Evolutionary conservation across 2,888 invertebrate species (phyloP).

Genomic region (Cerastis rubricosa): DNA sequence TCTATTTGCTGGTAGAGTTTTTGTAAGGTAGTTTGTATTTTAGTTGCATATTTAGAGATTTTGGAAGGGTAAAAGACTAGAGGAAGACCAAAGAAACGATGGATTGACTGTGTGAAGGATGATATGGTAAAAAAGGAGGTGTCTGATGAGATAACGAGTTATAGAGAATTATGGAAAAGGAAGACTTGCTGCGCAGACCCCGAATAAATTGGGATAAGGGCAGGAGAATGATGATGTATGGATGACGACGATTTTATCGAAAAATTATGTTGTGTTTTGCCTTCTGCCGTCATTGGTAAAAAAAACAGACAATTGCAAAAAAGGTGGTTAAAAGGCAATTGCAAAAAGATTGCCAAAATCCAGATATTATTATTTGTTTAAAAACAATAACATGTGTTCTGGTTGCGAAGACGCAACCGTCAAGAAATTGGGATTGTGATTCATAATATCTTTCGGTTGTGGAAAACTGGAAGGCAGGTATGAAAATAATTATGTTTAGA

Average conservation of each 20-base stretch:
- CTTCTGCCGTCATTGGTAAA: too few species aligned
- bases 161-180: not conserved
- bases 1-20: constrained; percentile 24
- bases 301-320: too few species aligned
- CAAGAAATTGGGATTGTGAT: too few species aligned
- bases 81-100: not conserved
- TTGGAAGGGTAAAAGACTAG: not conserved
- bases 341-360: not conserved
- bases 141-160: not conserved
- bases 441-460: too few species aligned
- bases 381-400: not conserved
- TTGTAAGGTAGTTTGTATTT: not conserved
- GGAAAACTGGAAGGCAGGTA: too few species aligned
- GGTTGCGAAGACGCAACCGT: not conserved
- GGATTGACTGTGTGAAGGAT: not conserved
- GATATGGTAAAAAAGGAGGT: not conserved
- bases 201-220: not conserved
- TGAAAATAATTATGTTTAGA: too few species aligned
- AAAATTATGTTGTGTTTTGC: not conserved
- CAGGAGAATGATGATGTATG: too few species aligned
- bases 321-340: too few species aligned
- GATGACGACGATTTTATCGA: not conserved
- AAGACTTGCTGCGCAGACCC: not conserved
- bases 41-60: not conserved
- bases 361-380: not conserved